phyloP scores from a whole-genome alignment of 2,797 vertebrate genomes.

The Trachurus trachurus region DNA sequence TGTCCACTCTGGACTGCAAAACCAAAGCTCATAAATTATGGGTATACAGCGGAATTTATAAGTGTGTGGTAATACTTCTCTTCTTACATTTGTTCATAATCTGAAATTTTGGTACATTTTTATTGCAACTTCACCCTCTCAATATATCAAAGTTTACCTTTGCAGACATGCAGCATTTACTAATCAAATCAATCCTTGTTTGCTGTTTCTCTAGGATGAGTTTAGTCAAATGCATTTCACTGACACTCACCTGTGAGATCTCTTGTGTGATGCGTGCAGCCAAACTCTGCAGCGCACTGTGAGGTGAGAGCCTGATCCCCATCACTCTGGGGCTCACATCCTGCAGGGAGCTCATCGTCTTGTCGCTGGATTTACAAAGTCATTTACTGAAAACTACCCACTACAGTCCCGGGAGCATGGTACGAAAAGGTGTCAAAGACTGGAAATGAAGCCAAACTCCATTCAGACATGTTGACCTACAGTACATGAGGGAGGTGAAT shows the following conservation, averaged over 20 bases:
- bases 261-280: constrained; percentile 40
- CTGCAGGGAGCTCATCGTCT: constrained; percentile 53
- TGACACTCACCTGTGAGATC: constrained; percentile 37
- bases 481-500: background rate
- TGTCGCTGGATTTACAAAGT: too few relatives aligned
- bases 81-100: too few relatives aligned
- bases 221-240: too few relatives aligned
- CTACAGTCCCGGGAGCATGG: too few relatives aligned
- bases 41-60: too few relatives aligned
- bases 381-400: too few relatives aligned
- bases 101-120: too few relatives aligned
- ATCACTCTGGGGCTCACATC: constrained; percentile 60
- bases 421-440: background rate
- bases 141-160: background rate
- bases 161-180: background rate
- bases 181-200: background rate
- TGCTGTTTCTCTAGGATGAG: background rate
- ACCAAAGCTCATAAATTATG: too few relatives aligned
- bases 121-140: too few relatives aligned
- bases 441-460: background rate
- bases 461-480: too few relatives aligned
- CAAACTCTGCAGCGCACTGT: constrained; percentile 28
- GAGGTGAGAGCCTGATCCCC: constrained; percentile 38
- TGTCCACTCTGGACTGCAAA: background rate
- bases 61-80: too few relatives aligned